These are phyloP conservation scores for Dasysyrphus albostriatus DNA, from an alignment of 2,888 invertebrate genomes.

Conservation along the genomic window DNA sequence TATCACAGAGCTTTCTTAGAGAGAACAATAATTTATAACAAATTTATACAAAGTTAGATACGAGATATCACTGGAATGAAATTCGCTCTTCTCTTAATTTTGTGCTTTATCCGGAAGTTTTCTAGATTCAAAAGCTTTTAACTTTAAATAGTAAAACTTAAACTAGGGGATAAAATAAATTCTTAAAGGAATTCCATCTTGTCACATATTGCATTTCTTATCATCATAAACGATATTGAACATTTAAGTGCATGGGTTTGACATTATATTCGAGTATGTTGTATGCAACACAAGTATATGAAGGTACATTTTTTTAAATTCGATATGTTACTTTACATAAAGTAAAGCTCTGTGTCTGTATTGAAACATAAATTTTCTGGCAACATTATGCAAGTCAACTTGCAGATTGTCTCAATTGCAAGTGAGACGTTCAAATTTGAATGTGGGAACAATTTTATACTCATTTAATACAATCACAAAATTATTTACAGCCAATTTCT, in stretches of 20 bases:
- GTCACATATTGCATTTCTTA: neutral
- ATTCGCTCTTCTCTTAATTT: constrained; percentile 11
- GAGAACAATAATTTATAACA: neutral
- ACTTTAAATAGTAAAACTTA: neutral
- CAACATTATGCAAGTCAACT: too few species aligned
- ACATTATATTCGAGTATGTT: too few species aligned
- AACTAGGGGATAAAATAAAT: neutral
- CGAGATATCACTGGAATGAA: neutral
- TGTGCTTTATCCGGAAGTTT: constrained; percentile 34
- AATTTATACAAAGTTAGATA: neutral
- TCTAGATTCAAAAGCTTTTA: neutral
- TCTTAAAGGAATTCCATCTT: neutral
- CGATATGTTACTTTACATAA: neutral
- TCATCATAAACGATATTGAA: neutral
- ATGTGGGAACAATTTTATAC: too few species aligned
- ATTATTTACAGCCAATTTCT: too few species aligned
- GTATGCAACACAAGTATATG: too few species aligned
- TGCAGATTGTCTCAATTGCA: too few species aligned
- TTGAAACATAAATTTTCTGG: too few species aligned
- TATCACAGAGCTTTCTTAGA: neutral
- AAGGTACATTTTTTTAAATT: neutral
- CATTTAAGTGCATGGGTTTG: too few species aligned
- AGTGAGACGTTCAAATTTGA: too few species aligned
- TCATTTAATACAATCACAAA: too few species aligned
- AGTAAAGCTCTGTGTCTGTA: neutral